These are phyloP conservation scores for Sebastes hopkinsi DNA, from an alignment of 2,797 vertebrate genomes.

Conservation along the genomic window DNA sequence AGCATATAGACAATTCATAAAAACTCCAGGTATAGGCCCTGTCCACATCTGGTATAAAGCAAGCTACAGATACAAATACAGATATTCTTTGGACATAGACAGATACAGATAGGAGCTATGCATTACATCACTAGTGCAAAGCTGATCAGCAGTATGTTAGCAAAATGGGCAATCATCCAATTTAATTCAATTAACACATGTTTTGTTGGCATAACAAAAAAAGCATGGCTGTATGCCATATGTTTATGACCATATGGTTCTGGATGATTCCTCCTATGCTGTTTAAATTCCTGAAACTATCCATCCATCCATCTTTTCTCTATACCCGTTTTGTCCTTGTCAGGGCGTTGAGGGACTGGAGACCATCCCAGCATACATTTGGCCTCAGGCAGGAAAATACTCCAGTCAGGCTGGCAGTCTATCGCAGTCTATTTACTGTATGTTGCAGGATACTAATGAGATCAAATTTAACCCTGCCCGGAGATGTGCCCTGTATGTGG, in stretches of 20 bases:
- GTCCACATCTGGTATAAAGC: too few relatives aligned
- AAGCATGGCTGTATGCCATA: neutral
- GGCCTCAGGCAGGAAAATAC: slow-evolving; percentile 4
- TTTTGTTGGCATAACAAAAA: neutral
- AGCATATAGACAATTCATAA: neutral
- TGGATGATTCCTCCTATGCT: neutral
- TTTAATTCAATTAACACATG: neutral
- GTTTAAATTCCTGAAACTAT: neutral
- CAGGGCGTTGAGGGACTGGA: slow-evolving; percentile 1
- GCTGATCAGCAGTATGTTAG: neutral
- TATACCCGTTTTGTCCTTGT: neutral
- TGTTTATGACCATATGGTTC: neutral
- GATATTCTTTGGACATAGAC: neutral
- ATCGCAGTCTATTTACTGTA: neutral
- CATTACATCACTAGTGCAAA: neutral
- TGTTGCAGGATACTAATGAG: slow-evolving; percentile 18
- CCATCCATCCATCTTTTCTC: neutral
- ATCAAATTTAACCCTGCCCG: slow-evolving; percentile 10
- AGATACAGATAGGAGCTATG: neutral
- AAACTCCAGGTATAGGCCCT: too few relatives aligned
- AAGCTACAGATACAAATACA: neutral
- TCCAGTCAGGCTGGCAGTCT: neutral
- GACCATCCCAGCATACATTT: slow-evolving; percentile 5
- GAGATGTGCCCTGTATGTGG: neutral
- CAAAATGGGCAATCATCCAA: neutral